phyloP scores from a whole-genome alignment of 2,797 vertebrate genomes.

The Kryptopterus vitreolus region DNA sequence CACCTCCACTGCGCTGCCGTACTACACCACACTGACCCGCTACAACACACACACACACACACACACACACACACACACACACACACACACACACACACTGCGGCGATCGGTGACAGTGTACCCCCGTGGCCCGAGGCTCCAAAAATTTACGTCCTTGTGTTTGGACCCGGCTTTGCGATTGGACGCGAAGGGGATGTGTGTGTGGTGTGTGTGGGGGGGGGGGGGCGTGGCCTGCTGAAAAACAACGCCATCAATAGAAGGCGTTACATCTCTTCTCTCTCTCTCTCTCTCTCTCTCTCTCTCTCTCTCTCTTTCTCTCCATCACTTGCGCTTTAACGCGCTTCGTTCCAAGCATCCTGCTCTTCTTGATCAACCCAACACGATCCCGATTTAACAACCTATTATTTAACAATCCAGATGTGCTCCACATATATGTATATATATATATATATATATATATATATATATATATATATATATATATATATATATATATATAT shows the following conservation, averaged over 20 bases:
- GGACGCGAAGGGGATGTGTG: neutral
- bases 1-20: conserved; percentile 1
- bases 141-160: neutral
- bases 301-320: no score
- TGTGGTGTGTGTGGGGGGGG: no score
- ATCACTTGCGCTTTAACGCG: neutral
- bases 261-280: conserved; percentile 8
- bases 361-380: no score
- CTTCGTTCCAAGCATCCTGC: neutral
- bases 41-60: conserved; percentile 4
- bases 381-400: neutral
- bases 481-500: no score
- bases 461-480: no score
- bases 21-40: conserved; percentile 2
- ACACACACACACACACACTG: conserved; percentile 15
- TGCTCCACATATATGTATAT: neutral
- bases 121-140: conserved; percentile 4
- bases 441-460: no score
- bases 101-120: neutral
- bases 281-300: no score
- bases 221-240: neutral
- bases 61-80: conserved; percentile 6
- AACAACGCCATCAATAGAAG: neutral
- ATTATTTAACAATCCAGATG: neutral
- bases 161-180: conserved; percentile 10